Evolutionary conservation across 1,140 invertebrate species (phyloP), one percentile per base, ranked within the genome.

Genomic region (Lepidurus apus): DNA sequence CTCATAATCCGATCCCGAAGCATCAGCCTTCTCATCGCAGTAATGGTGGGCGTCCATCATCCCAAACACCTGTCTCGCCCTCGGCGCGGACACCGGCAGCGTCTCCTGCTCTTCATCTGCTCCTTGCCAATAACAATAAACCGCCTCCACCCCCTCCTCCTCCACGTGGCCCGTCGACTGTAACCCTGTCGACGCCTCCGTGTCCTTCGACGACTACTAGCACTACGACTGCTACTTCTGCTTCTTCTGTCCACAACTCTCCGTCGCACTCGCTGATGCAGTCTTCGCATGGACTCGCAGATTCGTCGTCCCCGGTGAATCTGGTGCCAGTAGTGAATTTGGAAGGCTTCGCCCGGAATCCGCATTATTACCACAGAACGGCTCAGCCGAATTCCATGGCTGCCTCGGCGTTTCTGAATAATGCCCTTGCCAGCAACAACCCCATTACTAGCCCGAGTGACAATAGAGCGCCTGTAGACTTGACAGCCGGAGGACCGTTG

Each of bases 71-170:
- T 65, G 53, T 65, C 53, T 65, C 53, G 34, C 34, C 34, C 34
- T 34, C 34, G 34, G 34, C 34, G 34, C 34, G 34, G 34, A 34
- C 34, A 65, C 53, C 53, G 53, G 17, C 17, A 65, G 53, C 17
- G 17, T 65, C 53, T 21, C 53, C 53, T 21, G 53, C 53, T 65
- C 53, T 65, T 65, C 53, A 65, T 65, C 53, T 65, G 17, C 53
- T 65, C 53, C 53, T 65, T 65, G 53, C 53, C 53, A 65, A 65
- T 65, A 65, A 65, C 10, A 65, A 65, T 65, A 65, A 65, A 21
- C 53, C 53, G 53, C 53, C 53, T 21, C 53, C 53, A 65, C 53
- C 53, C 6, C n/a, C 53, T 7, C 53, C 53, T 65, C 53, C 53
- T 65, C 53, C 53, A 65, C 53, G 53, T 65, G 53, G 53, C 21